A percentile compares a stretch with the other conserved stretches of the same genome.
These are phyloP conservation scores for Podabrus alpinus DNA, from an alignment of 2,888 invertebrate species.

Conservation along the genomic window DNA sequence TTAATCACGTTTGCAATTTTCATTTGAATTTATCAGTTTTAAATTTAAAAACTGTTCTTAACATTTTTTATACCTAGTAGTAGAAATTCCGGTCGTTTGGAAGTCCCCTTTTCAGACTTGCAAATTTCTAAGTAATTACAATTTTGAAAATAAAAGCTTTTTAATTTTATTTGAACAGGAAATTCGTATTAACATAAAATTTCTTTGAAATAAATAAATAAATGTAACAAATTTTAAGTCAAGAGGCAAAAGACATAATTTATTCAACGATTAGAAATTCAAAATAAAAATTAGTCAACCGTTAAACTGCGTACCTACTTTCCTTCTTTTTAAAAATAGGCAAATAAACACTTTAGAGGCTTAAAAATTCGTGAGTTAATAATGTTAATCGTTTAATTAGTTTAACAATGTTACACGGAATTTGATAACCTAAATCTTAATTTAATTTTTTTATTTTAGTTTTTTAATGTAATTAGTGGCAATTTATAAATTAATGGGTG, in stretches of 20 bases:
- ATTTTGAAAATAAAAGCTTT: too few relatives aligned
- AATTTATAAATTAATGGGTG: not conserved
- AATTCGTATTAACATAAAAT: too few relatives aligned
- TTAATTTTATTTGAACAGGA: too few relatives aligned
- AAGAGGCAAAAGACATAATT: not conserved
- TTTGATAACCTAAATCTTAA: too few relatives aligned
- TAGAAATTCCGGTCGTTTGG: too few relatives aligned
- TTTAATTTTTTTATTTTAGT: too few relatives aligned
- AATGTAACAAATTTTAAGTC: too few relatives aligned
- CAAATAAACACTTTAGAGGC: not conserved
- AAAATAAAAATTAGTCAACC: not conserved
- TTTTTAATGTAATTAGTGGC: not conserved
- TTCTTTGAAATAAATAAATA: too few relatives aligned
- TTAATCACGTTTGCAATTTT: not conserved
- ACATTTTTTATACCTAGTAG: too few relatives aligned
- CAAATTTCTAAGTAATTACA: too few relatives aligned
- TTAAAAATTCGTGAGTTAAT: not conserved
- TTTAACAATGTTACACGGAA: not conserved
- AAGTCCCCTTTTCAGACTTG: too few relatives aligned
- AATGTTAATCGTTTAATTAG: not conserved
- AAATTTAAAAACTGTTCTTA: not conserved
- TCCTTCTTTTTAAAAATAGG: not conserved
- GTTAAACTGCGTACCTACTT: not conserved
- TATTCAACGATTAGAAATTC: not conserved
- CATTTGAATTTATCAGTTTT: not conserved